Base-by-base conservation (phyloP, 1,140 invertebrate species). In the Dinoponera quadriceps region DNA sequence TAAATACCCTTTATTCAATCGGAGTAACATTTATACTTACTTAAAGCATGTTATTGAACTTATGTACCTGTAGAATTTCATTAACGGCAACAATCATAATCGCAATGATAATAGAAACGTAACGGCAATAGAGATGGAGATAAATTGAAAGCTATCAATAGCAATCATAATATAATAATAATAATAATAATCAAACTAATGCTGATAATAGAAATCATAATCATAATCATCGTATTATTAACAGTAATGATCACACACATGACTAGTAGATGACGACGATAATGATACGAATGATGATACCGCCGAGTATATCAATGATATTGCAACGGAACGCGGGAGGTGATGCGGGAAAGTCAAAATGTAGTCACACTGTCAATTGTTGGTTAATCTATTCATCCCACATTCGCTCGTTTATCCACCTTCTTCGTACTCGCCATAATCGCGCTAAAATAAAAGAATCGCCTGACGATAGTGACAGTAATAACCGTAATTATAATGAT, bases 1-100 rank as follows among this genome's bases (percentile, higher is more conserved):
- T 94, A 94, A 94, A 94, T 94, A 94, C 92, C 92, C 92, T 94
- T 94, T 94, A 94, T 94, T 94, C 93, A 93, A 94, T 93, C 92
- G 91, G 92, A 94, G 92, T 94, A 94, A 94, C 94, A 94, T 94
- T 94, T 94, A 94, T 93, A 91, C 92, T 94, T 93, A 93, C 90
- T 93, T 93, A 93, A 94, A 94, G 93, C 92, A 94, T 93, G 91
- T 92, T 91, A 91, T 91, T 91, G 90, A 94, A 94, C 90, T 93
- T 94, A 94, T 93, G 91, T 84, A 92, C 90, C 91, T 91, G 90
- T 94, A 93, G 91, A 94, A 94, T 91, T 94, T 93, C 90, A 90
- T 93, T 90, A 94, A 93, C 89, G 89, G 90, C 92, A 94, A 94
- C 92, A 94, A 92, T 93, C 91, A 88, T 92, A 90, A 93, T 91